phyloP scores from a whole-genome alignment of 2,888 invertebrate species.

The Mallateleia sp. region DNA sequence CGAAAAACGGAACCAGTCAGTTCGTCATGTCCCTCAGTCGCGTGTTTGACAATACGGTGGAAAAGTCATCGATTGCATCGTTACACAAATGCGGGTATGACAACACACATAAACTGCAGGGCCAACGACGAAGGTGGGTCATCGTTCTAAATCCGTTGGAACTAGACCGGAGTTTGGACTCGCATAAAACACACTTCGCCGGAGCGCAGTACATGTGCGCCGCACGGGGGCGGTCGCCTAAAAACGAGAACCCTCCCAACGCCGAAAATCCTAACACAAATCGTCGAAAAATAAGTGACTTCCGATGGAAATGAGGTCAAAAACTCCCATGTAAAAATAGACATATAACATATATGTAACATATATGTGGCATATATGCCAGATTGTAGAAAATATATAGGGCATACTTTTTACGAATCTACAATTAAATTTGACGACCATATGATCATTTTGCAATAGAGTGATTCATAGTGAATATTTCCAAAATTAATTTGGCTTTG shows the following conservation, averaged over 20 bases:
- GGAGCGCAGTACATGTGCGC: conserved; percentile 52
- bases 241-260: conserved; percentile 46
- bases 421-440: too few species aligned
- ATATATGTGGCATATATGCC: too few species aligned
- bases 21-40: conserved; percentile 26
- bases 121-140: conserved; percentile 81
- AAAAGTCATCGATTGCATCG: conserved; percentile 65
- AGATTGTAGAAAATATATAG: too few species aligned
- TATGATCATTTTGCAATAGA: too few species aligned
- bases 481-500: too few species aligned
- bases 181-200: conserved; percentile 25
- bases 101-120: conserved; percentile 47
- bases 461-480: too few species aligned
- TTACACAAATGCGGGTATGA: conserved; percentile 70
- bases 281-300: conserved; percentile 18
- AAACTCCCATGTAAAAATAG: background rate
- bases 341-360: background rate
- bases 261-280: conserved; percentile 19
- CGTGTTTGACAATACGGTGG: conserved; percentile 46
- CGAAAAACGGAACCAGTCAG: conserved; percentile 17
- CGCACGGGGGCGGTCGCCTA: conserved; percentile 54
- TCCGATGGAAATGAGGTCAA: conserved; percentile 33
- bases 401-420: too few species aligned
- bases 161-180: conserved; percentile 70
- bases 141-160: conserved; percentile 85